Conservation (phyloP, 2,113 vertebrate genomes). For the Lampris incognitus region DNA sequence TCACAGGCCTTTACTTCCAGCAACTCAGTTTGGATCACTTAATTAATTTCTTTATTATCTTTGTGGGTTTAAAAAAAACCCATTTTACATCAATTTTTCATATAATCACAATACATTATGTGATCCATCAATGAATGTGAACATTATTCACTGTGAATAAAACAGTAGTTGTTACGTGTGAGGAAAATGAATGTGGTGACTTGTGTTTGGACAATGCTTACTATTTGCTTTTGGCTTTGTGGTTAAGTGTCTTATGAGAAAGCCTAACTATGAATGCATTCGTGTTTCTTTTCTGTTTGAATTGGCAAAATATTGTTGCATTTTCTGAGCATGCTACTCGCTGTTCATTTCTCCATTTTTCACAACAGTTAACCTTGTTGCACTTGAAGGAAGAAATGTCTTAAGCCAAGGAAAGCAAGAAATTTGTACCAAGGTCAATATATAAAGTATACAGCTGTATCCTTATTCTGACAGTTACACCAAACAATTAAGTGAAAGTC, state of each 20-base stretch:
- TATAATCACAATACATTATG: not conserved
- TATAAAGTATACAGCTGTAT: constrained; percentile 15
- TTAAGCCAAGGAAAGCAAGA: constrained; percentile 8
- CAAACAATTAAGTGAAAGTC: constrained; percentile 49
- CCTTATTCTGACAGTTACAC: constrained; percentile 17
- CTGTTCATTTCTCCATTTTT: constrained; percentile 8
- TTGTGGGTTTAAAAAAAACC: not conserved
- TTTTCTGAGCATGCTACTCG: constrained; percentile 6
- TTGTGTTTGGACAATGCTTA: not conserved
- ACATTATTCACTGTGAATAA: constrained; percentile 28
- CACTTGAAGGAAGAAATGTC: constrained; percentile 25
- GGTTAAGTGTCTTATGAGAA: constrained; percentile 15
- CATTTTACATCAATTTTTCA: not conserved
- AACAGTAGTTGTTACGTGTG: constrained; percentile 49
- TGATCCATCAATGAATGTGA: constrained; percentile 44
- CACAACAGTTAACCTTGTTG: constrained; percentile 3
- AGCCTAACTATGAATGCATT: constrained; percentile 16
- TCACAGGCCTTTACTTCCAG: too few species aligned
- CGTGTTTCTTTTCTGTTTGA: constrained; percentile 3
- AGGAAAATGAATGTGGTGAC: not conserved
- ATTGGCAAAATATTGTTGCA: constrained; percentile 15
- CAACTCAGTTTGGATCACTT: not conserved
- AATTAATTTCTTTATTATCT: not conserved
- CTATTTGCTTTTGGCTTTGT: not conserved
- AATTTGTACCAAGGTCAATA: not conserved